Conservation (phyloP, 2,888 invertebrate species). For the Drosophila quinaria region DNA sequence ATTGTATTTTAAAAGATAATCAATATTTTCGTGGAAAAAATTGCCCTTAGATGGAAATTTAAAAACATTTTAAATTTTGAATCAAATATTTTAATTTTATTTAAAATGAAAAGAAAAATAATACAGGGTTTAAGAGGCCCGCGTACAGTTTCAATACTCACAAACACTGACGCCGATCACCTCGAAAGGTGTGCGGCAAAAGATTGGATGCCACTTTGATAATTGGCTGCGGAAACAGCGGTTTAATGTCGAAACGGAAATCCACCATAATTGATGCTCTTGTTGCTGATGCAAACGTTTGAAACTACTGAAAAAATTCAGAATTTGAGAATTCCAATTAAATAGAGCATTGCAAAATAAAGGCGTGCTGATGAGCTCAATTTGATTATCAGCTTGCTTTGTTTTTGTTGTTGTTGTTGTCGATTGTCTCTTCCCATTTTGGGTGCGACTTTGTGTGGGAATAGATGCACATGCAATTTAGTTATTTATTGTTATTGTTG, state of each 20-base stretch:
- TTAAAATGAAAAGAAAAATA: not conserved
- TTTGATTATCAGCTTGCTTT: constrained; percentile 60
- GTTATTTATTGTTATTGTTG: constrained; percentile 30
- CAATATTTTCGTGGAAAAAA: no score
- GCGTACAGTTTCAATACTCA: constrained; percentile 84
- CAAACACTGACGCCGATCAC: constrained; percentile 87
- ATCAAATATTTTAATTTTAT: not conserved
- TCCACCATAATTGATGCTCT: constrained; percentile 85
- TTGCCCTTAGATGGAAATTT: not conserved
- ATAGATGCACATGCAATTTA: constrained; percentile 67
- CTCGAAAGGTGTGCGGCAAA: constrained; percentile 87
- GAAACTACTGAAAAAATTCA: constrained; percentile 28
- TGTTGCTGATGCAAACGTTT: constrained; percentile 37
- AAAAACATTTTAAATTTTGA: not conserved
- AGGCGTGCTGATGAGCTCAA: constrained; percentile 43
- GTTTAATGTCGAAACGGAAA: constrained; percentile 87
- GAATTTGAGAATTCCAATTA: constrained; percentile 57
- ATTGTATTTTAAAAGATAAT: no score
- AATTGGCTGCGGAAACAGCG: constrained; percentile 86
- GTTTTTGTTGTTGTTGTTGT: constrained; percentile 13
- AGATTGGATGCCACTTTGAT: constrained; percentile 87
- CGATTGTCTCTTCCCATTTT: constrained; percentile 19
- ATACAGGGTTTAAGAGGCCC: constrained; percentile 21
- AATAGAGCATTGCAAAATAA: constrained; percentile 72
- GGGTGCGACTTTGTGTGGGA: constrained; percentile 69